phyloP scores from a whole-genome alignment of 2,113 vertebrate species.

The Crotophaga sulcirostris region DNA sequence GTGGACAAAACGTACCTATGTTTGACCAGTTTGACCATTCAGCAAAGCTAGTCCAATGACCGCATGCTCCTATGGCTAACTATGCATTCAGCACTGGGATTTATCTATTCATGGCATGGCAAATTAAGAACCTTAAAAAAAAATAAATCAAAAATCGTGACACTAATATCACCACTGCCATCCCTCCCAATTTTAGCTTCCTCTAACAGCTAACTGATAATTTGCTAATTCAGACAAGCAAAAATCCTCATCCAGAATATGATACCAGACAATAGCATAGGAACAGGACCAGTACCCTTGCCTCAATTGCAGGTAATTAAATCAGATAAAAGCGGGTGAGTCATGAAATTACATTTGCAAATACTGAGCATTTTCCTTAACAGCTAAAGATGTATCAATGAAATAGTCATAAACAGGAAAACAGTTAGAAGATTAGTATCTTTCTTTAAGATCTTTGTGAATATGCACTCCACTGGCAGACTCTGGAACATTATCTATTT shows the following conservation, averaged over 20 bases:
- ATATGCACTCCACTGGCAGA: neutral
- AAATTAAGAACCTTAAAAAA: neutral
- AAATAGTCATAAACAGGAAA: neutral
- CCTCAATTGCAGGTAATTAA: neutral
- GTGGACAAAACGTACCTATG: neutral
- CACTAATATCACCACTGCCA: neutral
- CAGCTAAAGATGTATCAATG: neutral
- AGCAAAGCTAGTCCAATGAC: neutral
- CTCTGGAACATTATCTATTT: neutral
- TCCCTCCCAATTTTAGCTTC: neutral
- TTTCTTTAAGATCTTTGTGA: neutral
- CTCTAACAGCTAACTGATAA: neutral
- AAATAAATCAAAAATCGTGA: too few species aligned
- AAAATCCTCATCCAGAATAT: neutral
- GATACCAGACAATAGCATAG: neutral
- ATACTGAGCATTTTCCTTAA: neutral
- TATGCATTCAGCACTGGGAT: neutral
- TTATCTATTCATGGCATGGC: fast-evolving
- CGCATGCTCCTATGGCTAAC: neutral
- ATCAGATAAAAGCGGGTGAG: neutral
- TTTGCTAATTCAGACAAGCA: neutral
- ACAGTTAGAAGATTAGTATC: neutral
- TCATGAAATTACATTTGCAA: neutral
- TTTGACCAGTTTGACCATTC: neutral
- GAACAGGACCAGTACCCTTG: neutral